A percentile compares a stretch with the other conserved stretches of the same genome.
These are phyloP conservation scores for Nannoperca australis DNA, from an alignment of 2,797 vertebrate genomes.

Conservation along the genomic window DNA sequence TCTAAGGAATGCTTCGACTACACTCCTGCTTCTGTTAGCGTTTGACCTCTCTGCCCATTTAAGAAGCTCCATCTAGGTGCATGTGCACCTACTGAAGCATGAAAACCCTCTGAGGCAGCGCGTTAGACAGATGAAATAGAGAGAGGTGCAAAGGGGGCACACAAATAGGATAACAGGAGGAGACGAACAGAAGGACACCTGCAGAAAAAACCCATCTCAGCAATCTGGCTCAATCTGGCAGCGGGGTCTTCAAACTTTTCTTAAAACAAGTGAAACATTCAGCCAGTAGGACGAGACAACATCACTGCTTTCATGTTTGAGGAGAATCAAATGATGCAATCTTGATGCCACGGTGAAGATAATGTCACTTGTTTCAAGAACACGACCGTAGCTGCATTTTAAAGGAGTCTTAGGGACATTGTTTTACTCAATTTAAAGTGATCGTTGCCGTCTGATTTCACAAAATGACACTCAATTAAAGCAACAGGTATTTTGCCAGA, in stretches of 20 bases:
- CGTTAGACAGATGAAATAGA: conserved; percentile 21
- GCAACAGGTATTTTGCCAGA: conserved; percentile 12
- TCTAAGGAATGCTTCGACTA: conserved; percentile 20
- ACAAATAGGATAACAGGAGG: conserved; percentile 22
- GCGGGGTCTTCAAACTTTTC: conserved; percentile 20
- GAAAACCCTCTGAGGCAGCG: conserved; percentile 47
- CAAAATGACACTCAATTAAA: conserved; percentile 21
- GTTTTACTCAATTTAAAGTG: neutral
- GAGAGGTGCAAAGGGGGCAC: conserved; percentile 14
- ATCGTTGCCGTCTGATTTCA: conserved; percentile 1
- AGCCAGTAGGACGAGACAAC: neutral
- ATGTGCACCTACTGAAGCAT: conserved; percentile 54
- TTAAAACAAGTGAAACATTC: conserved; percentile 16
- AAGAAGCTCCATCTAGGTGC: conserved; percentile 54
- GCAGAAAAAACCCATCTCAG: conserved; percentile 14
- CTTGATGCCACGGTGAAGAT: neutral
- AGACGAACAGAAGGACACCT: conserved; percentile 13
- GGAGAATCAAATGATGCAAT: conserved; percentile 23
- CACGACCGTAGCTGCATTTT: neutral
- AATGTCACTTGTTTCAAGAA: neutral
- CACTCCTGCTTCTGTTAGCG: conserved; percentile 37
- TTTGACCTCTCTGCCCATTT: conserved; percentile 59
- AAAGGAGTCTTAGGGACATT: neutral
- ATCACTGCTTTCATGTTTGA: conserved; percentile 1
- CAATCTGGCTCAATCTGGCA: conserved; percentile 25